Percentiles rank a stretch among this genome's conserved stretches.
phyloP scores from a whole-genome alignment of 2,797 vertebrate genomes.

The Amniataba percoides region DNA sequence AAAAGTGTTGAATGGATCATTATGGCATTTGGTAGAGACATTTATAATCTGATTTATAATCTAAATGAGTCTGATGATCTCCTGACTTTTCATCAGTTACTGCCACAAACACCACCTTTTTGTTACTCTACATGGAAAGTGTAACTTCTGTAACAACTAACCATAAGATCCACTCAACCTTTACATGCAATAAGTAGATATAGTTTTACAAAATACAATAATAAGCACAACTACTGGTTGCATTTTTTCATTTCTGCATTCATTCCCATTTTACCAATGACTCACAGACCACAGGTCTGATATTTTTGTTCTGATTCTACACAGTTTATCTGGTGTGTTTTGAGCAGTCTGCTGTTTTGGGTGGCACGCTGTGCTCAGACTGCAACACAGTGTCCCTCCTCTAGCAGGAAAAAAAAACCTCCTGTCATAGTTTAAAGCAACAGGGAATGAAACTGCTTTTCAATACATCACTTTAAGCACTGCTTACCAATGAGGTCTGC shows the following conservation, averaged over 20 bases:
- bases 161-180: neutral
- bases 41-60: too few species aligned
- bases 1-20: neutral
- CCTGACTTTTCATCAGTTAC: neutral
- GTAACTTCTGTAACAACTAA: neutral
- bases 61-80: neutral
- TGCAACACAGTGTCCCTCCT: conserved; percentile 33
- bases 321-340: conserved; percentile 23
- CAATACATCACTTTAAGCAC: conserved; percentile 20
- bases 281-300: neutral
- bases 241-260: neutral
- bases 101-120: neutral
- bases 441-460: conserved; percentile 41
- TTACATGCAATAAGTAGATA: neutral
- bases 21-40: neutral
- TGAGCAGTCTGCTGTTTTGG: conserved; percentile 10
- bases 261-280: neutral
- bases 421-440: conserved; percentile 48
- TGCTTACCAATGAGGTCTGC: conserved; percentile 34
- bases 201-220: neutral
- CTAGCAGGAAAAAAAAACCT: conserved; percentile 27
- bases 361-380: conserved; percentile 33
- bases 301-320: conserved; percentile 3
- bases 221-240: neutral
- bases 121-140: neutral